Conservation (phyloP, 2,113 vertebrate genomes). For the Hemicordylus capensis region DNA sequence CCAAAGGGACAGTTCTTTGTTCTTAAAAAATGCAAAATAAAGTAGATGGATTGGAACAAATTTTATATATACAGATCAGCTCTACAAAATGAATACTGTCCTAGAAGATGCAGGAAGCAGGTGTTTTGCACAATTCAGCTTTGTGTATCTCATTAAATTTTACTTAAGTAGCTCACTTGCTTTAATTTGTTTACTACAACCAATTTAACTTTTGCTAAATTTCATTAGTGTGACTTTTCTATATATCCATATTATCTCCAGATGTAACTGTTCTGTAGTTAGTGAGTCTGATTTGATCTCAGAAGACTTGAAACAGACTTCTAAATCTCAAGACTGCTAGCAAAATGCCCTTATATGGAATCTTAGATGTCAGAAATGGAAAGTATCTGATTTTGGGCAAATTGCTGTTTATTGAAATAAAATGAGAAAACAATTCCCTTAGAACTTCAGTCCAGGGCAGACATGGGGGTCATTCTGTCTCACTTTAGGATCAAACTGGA, state of each 20-base stretch:
- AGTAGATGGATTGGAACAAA: neutral
- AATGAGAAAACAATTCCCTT: neutral
- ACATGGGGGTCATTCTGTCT: neutral
- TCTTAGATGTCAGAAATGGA: neutral
- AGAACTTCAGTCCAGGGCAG: neutral
- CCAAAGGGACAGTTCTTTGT: neutral
- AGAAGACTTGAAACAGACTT: neutral
- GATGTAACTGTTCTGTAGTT: neutral
- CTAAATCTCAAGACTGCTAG: neutral
- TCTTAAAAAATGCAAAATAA: neutral
- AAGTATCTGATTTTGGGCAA: neutral
- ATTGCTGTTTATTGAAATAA: neutral
- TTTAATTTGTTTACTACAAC: neutral
- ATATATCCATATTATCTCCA: neutral
- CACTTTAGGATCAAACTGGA: no score
- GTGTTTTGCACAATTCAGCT: neutral
- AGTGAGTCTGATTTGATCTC: slow-evolving; percentile 8
- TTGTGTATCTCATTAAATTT: neutral
- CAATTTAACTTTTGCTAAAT: slow-evolving; percentile 14
- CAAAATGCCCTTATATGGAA: neutral
- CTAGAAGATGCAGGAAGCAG: neutral
- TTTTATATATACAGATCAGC: neutral
- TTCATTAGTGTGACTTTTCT: slow-evolving; percentile 8
- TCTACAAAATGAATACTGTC: neutral
- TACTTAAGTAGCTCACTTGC: neutral